Percentiles rank a stretch among this genome's conserved stretches.
These are phyloP conservation scores for Gastracanthus pulcherrimus DNA, from an alignment of 2,888 invertebrate genomes.

Conservation along the genomic window DNA sequence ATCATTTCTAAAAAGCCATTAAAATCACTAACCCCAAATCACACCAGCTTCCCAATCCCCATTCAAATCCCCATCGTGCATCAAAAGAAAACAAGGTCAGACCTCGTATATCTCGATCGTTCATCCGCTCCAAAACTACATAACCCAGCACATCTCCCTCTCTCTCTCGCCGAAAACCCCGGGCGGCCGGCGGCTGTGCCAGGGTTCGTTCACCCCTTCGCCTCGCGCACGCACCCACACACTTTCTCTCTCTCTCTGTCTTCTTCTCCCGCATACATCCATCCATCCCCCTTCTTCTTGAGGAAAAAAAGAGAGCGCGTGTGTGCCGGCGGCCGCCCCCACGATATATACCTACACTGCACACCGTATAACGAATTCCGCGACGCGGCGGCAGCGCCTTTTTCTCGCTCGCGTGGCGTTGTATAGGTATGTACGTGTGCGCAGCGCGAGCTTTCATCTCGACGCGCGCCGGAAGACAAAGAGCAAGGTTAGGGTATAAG, in stretches of 20 bases:
- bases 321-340: neutral
- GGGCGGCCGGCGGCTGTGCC: neutral
- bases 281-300: neutral
- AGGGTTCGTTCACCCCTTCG: conserved; percentile 47
- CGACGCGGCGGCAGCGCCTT: neutral
- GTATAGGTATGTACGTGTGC: no score
- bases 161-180: neutral
- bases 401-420: no score
- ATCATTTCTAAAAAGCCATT: no score
- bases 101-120: no score
- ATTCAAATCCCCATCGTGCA: neutral
- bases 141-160: neutral
- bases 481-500: conserved; percentile 8
- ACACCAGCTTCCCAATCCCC: no score
- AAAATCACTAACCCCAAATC: no score
- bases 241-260: neutral
- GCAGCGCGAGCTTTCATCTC: neutral
- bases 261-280: neutral
- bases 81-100: conserved; percentile 32
- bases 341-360: no score
- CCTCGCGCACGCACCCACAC: neutral
- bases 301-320: neutral
- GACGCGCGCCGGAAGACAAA: conserved; percentile 21
- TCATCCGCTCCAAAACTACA: neutral
- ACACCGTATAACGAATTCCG: conserved; percentile 28